Percentiles rank a stretch among this genome's conserved stretches.
phyloP scores from a whole-genome alignment of 2,888 invertebrate genomes.

The Nebria brevicollis region DNA sequence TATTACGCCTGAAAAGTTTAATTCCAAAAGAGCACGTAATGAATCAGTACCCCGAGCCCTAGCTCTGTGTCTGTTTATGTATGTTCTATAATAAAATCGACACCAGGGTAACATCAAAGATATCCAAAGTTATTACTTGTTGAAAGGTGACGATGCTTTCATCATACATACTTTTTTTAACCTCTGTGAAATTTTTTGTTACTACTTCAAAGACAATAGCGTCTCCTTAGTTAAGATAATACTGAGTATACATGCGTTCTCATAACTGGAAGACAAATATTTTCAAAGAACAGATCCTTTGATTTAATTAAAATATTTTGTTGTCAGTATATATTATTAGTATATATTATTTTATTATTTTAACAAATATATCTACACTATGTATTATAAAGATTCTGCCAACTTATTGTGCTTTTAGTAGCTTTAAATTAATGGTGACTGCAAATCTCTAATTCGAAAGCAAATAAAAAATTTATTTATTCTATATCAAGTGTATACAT shows the following conservation, averaged over 20 bases:
- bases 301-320: not conserved
- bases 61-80: not conserved
- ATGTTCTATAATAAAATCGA: slow-evolving; percentile 36
- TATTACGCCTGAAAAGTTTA: slow-evolving; percentile 38
- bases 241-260: not conserved
- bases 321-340: too few relatives aligned
- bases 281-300: not conserved
- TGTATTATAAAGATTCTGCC: too few relatives aligned
- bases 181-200: not conserved
- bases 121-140: not conserved
- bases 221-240: not conserved
- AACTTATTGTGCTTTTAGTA: too few relatives aligned
- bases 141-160: not conserved
- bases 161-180: not conserved
- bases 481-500: too few relatives aligned
- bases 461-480: too few relatives aligned
- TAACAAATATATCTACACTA: too few relatives aligned
- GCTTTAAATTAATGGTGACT: too few relatives aligned
- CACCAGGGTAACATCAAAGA: slow-evolving; percentile 26
- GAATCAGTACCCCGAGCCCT: slow-evolving; percentile 27
- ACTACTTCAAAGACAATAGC: not conserved
- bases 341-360: too few relatives aligned
- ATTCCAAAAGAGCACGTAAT: slow-evolving; percentile 25
- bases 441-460: too few relatives aligned
- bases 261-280: not conserved